Percentiles rank a stretch among this genome's conserved stretches.
Evolutionary conservation across 2,113 vertebrate species (phyloP).

Genomic region (Cebus imitator): DNA sequence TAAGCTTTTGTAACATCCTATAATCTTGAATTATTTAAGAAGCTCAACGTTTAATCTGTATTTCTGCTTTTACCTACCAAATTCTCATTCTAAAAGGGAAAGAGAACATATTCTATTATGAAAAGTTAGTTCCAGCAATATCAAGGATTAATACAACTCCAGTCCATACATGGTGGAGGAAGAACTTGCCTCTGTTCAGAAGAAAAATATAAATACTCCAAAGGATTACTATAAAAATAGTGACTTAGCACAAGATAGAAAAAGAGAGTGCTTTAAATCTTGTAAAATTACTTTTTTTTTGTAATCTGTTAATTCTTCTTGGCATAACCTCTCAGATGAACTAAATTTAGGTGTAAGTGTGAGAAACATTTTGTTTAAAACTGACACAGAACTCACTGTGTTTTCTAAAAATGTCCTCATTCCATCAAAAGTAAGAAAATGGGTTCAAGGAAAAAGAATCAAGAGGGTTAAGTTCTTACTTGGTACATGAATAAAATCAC

Average conservation of each 20-base stretch:
- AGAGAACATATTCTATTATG: neutral
- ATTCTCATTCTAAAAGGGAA: neutral
- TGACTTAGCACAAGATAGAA: neutral
- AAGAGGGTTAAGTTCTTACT: slow-evolving; percentile 58
- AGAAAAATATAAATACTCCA: slow-evolving; percentile 9
- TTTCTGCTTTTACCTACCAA: neutral
- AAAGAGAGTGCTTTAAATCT: neutral
- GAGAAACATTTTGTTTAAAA: slow-evolving; percentile 65
- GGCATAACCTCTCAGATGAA: slow-evolving; percentile 37
- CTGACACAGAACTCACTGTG: neutral
- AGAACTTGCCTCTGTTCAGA: neutral
- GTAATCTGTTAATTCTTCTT: slow-evolving; percentile 54
- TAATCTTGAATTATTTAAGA: neutral
- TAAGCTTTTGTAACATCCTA: neutral
- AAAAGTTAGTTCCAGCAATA: neutral
- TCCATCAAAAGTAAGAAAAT: slow-evolving; percentile 65
- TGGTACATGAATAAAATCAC: slow-evolving; percentile 73
- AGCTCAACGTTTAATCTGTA: neutral
- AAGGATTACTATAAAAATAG: neutral
- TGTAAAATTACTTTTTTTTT: slow-evolving; percentile 17
- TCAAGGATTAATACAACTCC: neutral
- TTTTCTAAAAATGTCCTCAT: slow-evolving; percentile 63
- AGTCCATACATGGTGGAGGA: neutral
- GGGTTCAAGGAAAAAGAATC: slow-evolving; percentile 58
- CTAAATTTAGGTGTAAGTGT: slow-evolving; percentile 58